A percentile compares a stretch with the other conserved stretches of the same genome.
These are phyloP conservation scores for Lomographa bimaculata DNA, from an alignment of 2,888 invertebrate species.

Conservation along the genomic window DNA sequence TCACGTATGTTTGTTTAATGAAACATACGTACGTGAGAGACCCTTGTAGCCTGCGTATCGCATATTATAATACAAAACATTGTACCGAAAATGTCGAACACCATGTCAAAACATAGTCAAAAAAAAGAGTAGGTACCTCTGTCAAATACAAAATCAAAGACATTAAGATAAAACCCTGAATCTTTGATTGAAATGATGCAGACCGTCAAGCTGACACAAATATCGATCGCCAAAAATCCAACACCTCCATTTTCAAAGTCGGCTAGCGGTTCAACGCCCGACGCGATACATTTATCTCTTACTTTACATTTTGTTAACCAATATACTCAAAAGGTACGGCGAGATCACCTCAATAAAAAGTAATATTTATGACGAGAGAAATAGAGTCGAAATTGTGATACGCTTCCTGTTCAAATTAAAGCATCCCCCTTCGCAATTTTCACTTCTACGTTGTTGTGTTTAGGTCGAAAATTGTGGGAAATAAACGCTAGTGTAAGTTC, in stretches of 20 bases:
- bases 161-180: no score
- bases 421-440: conserved; percentile 3
- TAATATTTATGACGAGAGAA: conserved; percentile 15
- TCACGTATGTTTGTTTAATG: no score
- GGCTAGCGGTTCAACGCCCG: conserved; percentile 26
- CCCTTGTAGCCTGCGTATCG: no score
- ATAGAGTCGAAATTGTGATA: conserved; percentile 23
- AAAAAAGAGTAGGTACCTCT: no score
- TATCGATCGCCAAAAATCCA: no score
- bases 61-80: no score
- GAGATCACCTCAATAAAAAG: conserved; percentile 22
- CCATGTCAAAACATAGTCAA: no score
- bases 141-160: no score
- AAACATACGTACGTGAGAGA: no score
- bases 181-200: no score
- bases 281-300: conserved; percentile 24
- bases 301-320: conserved; percentile 19
- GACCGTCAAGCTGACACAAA: no score
- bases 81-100: no score
- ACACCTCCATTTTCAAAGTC: conserved; percentile 8
- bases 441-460: neutral
- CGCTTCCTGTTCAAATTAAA: conserved; percentile 24
- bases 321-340: conserved; percentile 17
- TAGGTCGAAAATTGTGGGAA: conserved; percentile 3
- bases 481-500: neutral